These are phyloP conservation scores for Ciconia stormi DNA, from an alignment of 2,113 vertebrate genomes.

Conservation along the genomic window DNA sequence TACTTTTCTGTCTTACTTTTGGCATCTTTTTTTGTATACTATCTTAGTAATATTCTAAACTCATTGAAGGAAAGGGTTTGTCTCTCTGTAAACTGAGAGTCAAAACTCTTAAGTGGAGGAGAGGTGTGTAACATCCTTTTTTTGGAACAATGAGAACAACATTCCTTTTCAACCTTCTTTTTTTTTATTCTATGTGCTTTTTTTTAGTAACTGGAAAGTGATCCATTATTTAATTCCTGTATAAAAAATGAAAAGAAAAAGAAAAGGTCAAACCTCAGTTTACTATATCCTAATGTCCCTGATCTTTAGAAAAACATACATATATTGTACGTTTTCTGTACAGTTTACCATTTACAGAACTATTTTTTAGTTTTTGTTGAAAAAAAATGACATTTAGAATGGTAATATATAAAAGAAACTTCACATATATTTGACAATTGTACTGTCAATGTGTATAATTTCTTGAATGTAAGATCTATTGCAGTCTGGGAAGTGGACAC, in stretches of 20 bases:
- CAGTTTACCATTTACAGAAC: background rate
- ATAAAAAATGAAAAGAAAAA: background rate
- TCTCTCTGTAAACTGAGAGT: background rate
- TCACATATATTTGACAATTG: background rate
- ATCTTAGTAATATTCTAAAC: background rate
- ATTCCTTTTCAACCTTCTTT: background rate
- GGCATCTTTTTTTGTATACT: background rate
- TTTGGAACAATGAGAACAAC: background rate
- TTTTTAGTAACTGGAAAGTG: background rate
- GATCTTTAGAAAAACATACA: background rate
- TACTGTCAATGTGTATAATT: background rate
- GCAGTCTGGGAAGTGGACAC: background rate
- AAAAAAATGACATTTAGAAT: background rate
- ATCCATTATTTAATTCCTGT: background rate
- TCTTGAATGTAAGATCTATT: background rate
- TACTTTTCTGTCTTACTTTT: background rate
- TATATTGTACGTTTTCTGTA: background rate
- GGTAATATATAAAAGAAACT: background rate
- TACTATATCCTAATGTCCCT: background rate
- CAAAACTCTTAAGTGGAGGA: background rate
- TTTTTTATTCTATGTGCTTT: background rate
- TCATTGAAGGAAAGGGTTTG: background rate
- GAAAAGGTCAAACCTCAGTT: background rate
- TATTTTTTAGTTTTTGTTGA: background rate
- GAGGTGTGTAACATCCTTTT: background rate